Evolutionary conservation across 1,140 invertebrate species (phyloP).

Genomic region (Hydropsyche tenuis): DNA sequence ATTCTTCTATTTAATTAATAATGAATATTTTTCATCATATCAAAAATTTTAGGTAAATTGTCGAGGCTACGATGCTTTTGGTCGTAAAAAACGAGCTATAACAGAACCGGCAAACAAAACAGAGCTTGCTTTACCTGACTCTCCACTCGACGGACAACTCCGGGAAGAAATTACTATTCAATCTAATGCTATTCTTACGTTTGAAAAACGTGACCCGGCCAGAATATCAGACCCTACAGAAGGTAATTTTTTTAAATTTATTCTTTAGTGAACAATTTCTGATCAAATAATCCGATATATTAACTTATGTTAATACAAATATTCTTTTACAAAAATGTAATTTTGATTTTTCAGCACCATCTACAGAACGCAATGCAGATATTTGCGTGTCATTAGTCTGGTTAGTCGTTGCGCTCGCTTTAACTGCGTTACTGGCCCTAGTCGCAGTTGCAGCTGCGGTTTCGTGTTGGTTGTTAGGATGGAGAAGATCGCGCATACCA

Average conservation of each 20-base stretch:
- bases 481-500: conserved; percentile 82
- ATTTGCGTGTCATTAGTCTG: conserved; percentile 94
- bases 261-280: not conserved
- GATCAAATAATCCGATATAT: no score
- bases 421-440: conserved; percentile 88
- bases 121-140: conserved; percentile 65
- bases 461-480: conserved; percentile 94
- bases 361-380: conserved; percentile 66
- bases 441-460: conserved; percentile 93
- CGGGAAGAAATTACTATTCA: conserved; percentile 92
- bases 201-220: conserved; percentile 79
- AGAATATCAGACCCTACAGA: conserved; percentile 69
- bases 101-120: conserved; percentile 62
- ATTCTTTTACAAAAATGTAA: no score
- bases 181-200: conserved; percentile 89
- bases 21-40: conserved; percentile 34
- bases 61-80: conserved; percentile 87
- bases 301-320: no score
- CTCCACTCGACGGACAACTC: conserved; percentile 78
- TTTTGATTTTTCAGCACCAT: conserved; percentile 41
- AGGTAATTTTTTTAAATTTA: conserved; percentile 61
- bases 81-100: conserved; percentile 75
- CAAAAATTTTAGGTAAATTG: conserved; percentile 80
- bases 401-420: conserved; percentile 88
- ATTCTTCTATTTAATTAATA: conserved; percentile 18